These are phyloP conservation scores for Drosophila limbata DNA, from an alignment of 2,888 invertebrate genomes.

Conservation along the genomic window DNA sequence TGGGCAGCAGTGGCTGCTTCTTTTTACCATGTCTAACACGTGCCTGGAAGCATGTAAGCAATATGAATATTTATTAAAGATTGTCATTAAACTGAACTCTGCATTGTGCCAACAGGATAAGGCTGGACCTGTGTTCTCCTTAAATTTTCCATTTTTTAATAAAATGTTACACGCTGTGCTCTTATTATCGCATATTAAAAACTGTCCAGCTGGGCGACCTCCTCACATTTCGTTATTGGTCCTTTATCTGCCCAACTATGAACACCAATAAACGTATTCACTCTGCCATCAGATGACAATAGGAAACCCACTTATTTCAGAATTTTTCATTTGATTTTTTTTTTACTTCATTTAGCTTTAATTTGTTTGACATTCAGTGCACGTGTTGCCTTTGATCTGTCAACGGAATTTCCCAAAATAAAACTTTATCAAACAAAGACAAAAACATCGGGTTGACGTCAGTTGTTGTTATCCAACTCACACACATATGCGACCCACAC, in stretches of 20 bases:
- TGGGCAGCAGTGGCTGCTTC: not conserved
- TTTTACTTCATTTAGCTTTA: slow-evolving; percentile 15
- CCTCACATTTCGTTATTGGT: not conserved
- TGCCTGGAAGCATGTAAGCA: slow-evolving; percentile 29
- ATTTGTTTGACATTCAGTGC: slow-evolving; percentile 39
- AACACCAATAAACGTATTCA: not conserved
- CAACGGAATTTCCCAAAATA: slow-evolving; percentile 6
- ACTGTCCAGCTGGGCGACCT: slow-evolving; percentile 50
- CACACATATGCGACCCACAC: not conserved
- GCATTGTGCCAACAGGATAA: not conserved
- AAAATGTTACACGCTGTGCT: slow-evolving; percentile 53
- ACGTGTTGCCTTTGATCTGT: slow-evolving; percentile 51
- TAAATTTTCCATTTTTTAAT: slow-evolving; percentile 43
- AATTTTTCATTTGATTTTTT: slow-evolving; percentile 16
- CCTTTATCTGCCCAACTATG: not conserved
- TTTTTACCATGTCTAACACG: slow-evolving; percentile 7
- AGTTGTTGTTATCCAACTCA: slow-evolving; percentile 5
- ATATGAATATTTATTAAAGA: slow-evolving; percentile 37
- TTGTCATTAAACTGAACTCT: slow-evolving; percentile 53
- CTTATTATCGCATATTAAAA: slow-evolving; percentile 62
- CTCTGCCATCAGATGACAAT: slow-evolving; percentile 12
- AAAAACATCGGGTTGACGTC: slow-evolving; percentile 5
- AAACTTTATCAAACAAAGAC: not conserved
- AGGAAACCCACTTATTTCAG: slow-evolving; percentile 1
- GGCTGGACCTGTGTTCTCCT: not conserved